phyloP scores from a whole-genome alignment of 2,888 invertebrate genomes.

The Troglohyphantes excavatus region DNA sequence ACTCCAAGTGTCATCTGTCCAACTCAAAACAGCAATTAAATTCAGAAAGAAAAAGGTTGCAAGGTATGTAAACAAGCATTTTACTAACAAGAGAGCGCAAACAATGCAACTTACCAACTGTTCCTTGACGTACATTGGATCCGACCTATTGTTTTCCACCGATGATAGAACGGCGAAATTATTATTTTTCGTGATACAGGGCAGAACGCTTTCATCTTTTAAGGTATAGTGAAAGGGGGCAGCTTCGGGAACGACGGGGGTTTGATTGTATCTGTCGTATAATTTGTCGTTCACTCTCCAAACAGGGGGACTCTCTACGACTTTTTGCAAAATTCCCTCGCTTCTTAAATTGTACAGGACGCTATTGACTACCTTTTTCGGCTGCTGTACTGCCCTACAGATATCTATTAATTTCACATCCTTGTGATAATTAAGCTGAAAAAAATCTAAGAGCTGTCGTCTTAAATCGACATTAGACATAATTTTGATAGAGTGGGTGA shows the following conservation, averaged over 20 bases:
- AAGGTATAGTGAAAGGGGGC: conserved; percentile 67
- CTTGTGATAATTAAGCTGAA: conserved; percentile 77
- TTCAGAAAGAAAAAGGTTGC: not conserved
- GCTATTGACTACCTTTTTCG: conserved; percentile 79
- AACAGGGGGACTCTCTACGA: conserved; percentile 79
- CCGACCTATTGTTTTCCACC: conserved; percentile 73
- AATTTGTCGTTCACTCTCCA: conserved; percentile 78
- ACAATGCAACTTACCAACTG: conserved; percentile 63
- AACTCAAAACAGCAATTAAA: no score
- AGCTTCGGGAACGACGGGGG: conserved; percentile 65
- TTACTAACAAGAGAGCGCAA: not conserved
- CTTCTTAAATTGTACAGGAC: conserved; percentile 78
- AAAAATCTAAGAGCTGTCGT: conserved; percentile 79
- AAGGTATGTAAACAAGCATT: not conserved
- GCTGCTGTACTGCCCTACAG: conserved; percentile 79
- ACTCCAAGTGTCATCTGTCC: no score
- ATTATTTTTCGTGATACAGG: conserved; percentile 73
- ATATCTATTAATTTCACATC: conserved; percentile 79
- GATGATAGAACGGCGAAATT: conserved; percentile 75
- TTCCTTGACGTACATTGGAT: conserved; percentile 76
- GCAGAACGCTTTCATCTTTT: conserved; percentile 70
- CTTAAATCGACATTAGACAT: conserved; percentile 78
- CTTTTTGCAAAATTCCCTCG: conserved; percentile 79
- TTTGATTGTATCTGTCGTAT: conserved; percentile 73
- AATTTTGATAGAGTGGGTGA: conserved; percentile 71